Conservation (phyloP, 2,113 vertebrate genomes). For the Stegastes partitus region DNA sequence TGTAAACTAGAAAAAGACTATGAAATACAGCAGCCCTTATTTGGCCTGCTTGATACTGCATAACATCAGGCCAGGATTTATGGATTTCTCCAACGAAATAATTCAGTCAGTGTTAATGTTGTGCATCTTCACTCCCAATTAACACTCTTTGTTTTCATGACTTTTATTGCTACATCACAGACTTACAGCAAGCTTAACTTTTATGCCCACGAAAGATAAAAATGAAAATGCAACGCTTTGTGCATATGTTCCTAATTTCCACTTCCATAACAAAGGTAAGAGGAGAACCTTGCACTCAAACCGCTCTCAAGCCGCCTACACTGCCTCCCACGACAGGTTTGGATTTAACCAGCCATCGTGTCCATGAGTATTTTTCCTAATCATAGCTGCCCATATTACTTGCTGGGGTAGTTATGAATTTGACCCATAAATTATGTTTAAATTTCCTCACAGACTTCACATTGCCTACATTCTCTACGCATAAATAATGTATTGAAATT, state of each 20-base stretch:
- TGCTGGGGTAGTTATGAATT: slow-evolving; percentile 14
- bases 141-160: background rate
- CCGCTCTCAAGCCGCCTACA: slow-evolving; percentile 50
- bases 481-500: slow-evolving; percentile 9
- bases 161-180: slow-evolving; percentile 1
- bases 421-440: slow-evolving; percentile 11
- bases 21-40: slow-evolving; percentile 15
- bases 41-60: background rate
- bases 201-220: slow-evolving; percentile 28
- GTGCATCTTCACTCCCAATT: background rate
- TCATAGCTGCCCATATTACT: slow-evolving; percentile 4
- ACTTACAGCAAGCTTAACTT: background rate
- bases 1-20: slow-evolving; percentile 14
- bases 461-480: background rate
- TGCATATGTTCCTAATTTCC: slow-evolving; percentile 5
- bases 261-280: slow-evolving; percentile 33
- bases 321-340: slow-evolving; percentile 42
- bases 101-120: slow-evolving; percentile 16
- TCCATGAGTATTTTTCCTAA: slow-evolving; percentile 16
- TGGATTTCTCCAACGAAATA: slow-evolving; percentile 13
- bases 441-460: background rate
- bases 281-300: slow-evolving; percentile 37
- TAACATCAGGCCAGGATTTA: slow-evolving; percentile 14
- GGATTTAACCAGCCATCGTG: slow-evolving; percentile 12
- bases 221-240: background rate